Evolutionary conservation across 2,113 vertebrate species (phyloP), one percentile per base, ranked within the genome.

Genomic region (Hydrochoerus hydrochaeris): DNA sequence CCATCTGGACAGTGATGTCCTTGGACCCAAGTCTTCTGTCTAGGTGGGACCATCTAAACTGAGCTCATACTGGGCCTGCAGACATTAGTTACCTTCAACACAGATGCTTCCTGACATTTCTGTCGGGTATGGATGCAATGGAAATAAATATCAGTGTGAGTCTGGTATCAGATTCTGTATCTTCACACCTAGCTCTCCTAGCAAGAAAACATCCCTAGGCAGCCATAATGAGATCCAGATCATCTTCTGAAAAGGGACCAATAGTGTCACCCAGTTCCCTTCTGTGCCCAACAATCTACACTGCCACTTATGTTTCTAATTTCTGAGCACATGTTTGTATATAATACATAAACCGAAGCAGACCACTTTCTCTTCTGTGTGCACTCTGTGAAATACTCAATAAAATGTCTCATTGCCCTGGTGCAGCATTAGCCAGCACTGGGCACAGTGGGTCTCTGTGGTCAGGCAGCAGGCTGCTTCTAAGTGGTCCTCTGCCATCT

Each of bases 221-320:
- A 38, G 7, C 62, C 16, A 28, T 77, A 52, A 86, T 28, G 20
- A 83, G 57, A 24, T 73, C n/a, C 60, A 93, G n/a, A 60, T 67
- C 46, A 69, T 65, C n/a, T 46, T 80, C 63, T 54, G 81, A 60
- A 95, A 94, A 54, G 24, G 20, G 20, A 84, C 83, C 49, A 71
- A 38, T n/a, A 49, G 10, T 63, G 78, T 88, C 78, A 41, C 16
- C 10, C 63, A 24, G 75, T 71, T 57, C 41, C 32, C 41, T 49
- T 71, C n/a, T 67, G 19, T 71, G 19, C 5, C 54, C 5, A 60
- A 20, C 30, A 77, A 0, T 88, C 44, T 87, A 20, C 3, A 30
- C 12, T 93, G 58, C 22, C 77, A 62, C 35, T 95, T 58, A 65
- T 63, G 22, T 65, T 84, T 96, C n/a, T 75, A 82, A 82, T 75